Conservation (phyloP, 2,797 vertebrate genomes). For the Argya squamiceps region DNA sequence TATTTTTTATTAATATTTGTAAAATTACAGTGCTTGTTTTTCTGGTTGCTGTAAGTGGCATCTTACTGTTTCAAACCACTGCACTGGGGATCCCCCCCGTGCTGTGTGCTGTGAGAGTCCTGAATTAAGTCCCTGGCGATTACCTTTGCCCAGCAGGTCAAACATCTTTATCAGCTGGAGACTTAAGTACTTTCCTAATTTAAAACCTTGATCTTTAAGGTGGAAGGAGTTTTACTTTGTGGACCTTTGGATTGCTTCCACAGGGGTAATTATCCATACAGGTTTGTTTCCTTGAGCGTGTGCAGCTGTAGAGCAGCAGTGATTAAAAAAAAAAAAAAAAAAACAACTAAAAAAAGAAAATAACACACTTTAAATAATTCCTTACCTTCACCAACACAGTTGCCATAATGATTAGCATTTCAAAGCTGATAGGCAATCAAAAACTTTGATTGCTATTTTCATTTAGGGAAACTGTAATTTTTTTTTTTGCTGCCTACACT, state of each 20-base stretch:
- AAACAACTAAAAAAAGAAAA: not conserved
- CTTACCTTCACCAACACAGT: not conserved
- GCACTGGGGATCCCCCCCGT: not conserved
- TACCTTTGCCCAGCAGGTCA: not conserved
- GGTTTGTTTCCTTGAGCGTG: not conserved
- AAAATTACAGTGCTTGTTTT: not conserved
- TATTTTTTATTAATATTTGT: not conserved
- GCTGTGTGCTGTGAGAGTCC: not conserved
- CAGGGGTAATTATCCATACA: not conserved
- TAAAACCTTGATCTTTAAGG: conserved; percentile 29
- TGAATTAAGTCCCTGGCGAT: not conserved
- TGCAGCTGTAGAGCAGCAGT: not conserved
- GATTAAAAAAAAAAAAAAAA: not conserved
- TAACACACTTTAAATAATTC: not conserved
- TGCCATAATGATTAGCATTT: not conserved
- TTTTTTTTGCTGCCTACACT: not conserved
- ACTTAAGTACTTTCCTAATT: conserved; percentile 6
- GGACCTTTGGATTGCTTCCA: conserved; percentile 9
- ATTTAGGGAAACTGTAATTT: not conserved
- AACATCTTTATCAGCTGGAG: not conserved
- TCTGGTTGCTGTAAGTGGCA: not conserved
- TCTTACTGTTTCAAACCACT: not conserved
- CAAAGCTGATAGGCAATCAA: not conserved
- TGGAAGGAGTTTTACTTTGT: not conserved
- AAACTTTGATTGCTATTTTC: not conserved